Evolutionary conservation across 2,797 vertebrate genomes (phyloP).

Genomic region (Enteromius paludinosus): DNA sequence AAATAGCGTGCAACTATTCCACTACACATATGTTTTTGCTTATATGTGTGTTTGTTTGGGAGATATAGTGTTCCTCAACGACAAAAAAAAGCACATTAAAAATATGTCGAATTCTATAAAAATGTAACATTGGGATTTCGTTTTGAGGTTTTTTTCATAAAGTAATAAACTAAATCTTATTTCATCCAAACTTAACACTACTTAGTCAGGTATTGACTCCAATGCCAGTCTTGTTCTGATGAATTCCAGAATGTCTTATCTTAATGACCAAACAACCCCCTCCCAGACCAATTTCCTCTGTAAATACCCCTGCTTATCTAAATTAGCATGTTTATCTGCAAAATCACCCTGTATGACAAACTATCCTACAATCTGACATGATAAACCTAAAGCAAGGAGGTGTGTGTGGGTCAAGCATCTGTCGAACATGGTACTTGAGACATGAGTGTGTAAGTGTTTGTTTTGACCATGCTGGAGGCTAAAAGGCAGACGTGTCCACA

Average conservation of each 20-base stretch:
- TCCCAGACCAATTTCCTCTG: constrained; percentile 25
- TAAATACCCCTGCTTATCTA: constrained; percentile 35
- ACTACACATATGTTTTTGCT: background rate
- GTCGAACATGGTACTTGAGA: background rate
- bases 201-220: too few species aligned
- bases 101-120: background rate
- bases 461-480: constrained; percentile 10
- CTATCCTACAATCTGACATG: background rate
- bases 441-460: constrained; percentile 10
- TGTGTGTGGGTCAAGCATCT: constrained; percentile 17
- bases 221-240: too few species aligned
- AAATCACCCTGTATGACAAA: background rate
- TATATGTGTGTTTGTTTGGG: background rate
- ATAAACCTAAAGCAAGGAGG: background rate
- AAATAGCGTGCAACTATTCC: background rate
- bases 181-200: too few species aligned
- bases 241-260: constrained; percentile 30
- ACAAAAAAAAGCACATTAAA: background rate
- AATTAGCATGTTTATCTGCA: constrained; percentile 35
- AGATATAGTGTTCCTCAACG: background rate
- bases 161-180: too few species aligned
- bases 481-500: background rate
- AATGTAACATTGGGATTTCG: background rate
- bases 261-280: constrained; percentile 19
- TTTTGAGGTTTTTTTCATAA: background rate